A percentile compares a stretch with the other conserved stretches of the same genome.
Conservation (phyloP, 35 echinoderm and acorn worm genomes). For the Lytechinus variegatus region DNA sequence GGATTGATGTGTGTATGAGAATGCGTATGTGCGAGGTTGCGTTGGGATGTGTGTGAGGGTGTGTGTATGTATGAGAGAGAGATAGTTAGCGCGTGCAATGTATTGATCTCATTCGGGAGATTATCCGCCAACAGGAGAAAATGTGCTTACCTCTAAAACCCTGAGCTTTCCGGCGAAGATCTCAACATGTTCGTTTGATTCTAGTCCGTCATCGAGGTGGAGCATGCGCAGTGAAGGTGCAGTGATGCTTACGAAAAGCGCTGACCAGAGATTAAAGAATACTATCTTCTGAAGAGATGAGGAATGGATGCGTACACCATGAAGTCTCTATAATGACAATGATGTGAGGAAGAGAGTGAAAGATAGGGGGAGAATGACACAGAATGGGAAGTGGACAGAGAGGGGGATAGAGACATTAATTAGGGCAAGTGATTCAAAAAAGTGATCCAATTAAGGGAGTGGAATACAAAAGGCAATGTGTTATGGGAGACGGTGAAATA, state of each 20-base stretch:
- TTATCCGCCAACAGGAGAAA: no score
- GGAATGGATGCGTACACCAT: conserved; percentile 84
- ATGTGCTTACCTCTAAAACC: conserved; percentile 49
- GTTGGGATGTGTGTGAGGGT: no score
- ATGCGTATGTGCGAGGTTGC: no score
- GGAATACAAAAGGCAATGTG: no score
- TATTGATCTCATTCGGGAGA: no score
- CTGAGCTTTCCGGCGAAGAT: conserved; percentile 75
- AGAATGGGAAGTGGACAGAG: background rate
- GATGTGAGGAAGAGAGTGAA: background rate
- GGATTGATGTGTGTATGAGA: no score
- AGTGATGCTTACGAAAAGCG: conserved; percentile 85
- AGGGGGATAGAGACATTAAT: background rate
- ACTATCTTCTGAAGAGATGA: conserved; percentile 77
- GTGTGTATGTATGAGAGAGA: no score
- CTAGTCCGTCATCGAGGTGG: conserved; percentile 78
- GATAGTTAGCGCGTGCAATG: no score
- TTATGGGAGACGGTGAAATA: background rate
- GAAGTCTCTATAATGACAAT: conserved; percentile 62
- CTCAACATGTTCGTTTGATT: conserved; percentile 93
- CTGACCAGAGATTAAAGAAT: conserved; percentile 89
- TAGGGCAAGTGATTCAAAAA: background rate
- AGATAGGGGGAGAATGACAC: background rate
- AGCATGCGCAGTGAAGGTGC: conserved; percentile 79
- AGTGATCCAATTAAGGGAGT: background rate